Evolutionary conservation across 1,140 invertebrate species (phyloP).

Genomic region (Calephelis virginiensis): DNA sequence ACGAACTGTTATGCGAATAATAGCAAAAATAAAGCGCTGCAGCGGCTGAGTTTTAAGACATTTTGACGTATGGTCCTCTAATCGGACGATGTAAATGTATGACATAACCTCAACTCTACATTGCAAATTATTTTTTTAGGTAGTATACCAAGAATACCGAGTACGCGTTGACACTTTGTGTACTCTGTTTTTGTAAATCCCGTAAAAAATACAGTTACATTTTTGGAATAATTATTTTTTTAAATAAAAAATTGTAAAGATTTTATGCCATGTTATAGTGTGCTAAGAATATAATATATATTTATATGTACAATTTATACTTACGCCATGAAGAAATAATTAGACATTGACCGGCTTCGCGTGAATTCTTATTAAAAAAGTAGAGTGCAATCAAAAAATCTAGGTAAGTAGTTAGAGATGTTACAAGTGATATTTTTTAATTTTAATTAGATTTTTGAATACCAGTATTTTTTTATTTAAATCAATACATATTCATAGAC

Average conservation of each 20-base stretch:
- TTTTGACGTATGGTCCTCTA: constrained; percentile 6
- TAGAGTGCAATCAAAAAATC: neutral
- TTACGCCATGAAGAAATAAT: neutral
- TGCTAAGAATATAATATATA: neutral
- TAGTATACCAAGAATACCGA: constrained; percentile 4
- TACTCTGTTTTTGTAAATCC: neutral
- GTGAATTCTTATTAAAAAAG: neutral
- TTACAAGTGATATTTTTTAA: too few species aligned
- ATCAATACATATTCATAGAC: too few species aligned
- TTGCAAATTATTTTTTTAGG: neutral
- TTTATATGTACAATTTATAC: neutral
- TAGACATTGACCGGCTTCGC: constrained; percentile 6
- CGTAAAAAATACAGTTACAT: neutral
- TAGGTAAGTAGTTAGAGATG: neutral
- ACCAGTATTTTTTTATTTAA: too few species aligned
- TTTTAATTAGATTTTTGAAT: too few species aligned
- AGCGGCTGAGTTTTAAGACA: neutral
- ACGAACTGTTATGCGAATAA: too few species aligned
- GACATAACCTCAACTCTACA: constrained; percentile 15
- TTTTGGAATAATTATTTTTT: neutral
- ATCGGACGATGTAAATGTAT: constrained; percentile 11
- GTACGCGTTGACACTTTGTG: neutral
- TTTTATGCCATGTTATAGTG: neutral
- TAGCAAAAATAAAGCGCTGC: constrained; percentile 1
- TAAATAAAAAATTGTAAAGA: neutral